phyloP scores from a whole-genome alignment of 2,888 invertebrate genomes.

The Pseudococcus viburni region DNA sequence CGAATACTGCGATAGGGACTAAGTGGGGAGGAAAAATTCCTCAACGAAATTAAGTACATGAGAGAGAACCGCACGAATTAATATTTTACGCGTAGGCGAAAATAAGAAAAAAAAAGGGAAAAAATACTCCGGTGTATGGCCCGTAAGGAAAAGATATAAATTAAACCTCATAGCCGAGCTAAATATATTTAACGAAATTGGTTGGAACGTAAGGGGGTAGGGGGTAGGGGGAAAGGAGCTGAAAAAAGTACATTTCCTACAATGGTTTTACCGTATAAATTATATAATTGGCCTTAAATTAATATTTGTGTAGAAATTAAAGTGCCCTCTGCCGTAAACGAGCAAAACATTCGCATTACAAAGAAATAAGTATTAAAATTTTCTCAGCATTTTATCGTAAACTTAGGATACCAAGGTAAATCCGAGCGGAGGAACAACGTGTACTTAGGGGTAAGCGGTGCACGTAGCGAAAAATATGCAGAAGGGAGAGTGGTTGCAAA shows the following conservation, averaged over 20 bases:
- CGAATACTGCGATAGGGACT: neutral
- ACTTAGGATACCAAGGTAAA: neutral
- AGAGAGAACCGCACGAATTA: slow-evolving; percentile 32
- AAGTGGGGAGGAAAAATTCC: neutral
- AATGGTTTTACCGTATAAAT: slow-evolving; percentile 30
- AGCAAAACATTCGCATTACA: slow-evolving; percentile 55
- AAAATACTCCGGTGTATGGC: neutral
- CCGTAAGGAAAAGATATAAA: slow-evolving; percentile 48
- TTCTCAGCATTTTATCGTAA: slow-evolving; percentile 41
- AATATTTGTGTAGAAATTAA: slow-evolving; percentile 53
- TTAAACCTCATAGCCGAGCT: slow-evolving; percentile 27
- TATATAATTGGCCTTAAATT: slow-evolving; percentile 56
- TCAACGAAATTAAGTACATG: neutral
- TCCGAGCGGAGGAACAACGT: neutral
- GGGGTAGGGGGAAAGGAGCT: neutral
- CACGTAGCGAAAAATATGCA: neutral
- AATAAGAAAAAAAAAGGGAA: slow-evolving; percentile 7
- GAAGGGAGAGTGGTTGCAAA: neutral
- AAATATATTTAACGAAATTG: slow-evolving; percentile 32
- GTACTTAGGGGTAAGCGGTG: neutral
- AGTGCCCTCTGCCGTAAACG: slow-evolving; percentile 48
- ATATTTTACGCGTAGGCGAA: slow-evolving; percentile 31
- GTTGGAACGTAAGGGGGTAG: neutral
- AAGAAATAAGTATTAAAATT: slow-evolving; percentile 54
- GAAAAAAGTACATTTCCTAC: neutral